phyloP scores from a whole-genome alignment of 2,888 invertebrate species.

The Tenthredo livida region DNA sequence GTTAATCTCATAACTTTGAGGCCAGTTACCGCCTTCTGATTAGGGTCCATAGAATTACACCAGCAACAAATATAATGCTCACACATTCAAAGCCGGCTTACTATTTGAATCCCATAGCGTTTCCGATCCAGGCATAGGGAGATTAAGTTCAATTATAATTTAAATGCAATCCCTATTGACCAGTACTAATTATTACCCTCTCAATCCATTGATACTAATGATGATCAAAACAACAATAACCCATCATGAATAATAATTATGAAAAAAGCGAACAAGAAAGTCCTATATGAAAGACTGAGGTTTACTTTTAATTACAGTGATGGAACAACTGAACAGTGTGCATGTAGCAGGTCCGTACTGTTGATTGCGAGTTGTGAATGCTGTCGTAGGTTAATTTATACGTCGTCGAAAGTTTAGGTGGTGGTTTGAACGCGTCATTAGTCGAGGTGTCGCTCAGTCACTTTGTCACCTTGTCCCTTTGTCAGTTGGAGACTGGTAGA shows the following conservation, averaged over 20 bases:
- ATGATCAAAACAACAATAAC: conserved; percentile 7
- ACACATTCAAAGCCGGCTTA: conserved; percentile 28
- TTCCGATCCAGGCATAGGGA: neutral
- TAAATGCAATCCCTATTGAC: conserved; percentile 17
- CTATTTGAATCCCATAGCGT: neutral
- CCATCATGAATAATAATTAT: neutral
- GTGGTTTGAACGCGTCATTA: conserved; percentile 31
- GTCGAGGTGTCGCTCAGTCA: conserved; percentile 49
- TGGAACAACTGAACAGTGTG: neutral
- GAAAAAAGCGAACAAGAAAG: neutral
- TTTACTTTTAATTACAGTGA: conserved; percentile 4
- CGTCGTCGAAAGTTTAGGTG: conserved; percentile 33
- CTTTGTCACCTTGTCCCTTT: conserved; percentile 43
- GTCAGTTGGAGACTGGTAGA: conserved; percentile 39
- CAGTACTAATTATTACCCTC: conserved; percentile 17
- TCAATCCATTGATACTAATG: conserved; percentile 6
- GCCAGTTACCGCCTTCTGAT: conserved; percentile 33
- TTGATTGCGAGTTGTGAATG: conserved; percentile 29
- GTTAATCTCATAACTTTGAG: conserved; percentile 36
- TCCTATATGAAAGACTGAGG: neutral
- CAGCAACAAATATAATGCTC: conserved; percentile 40
- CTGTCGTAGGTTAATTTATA: conserved; percentile 36
- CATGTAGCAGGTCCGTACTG: neutral
- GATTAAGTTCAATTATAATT: conserved; percentile 26
- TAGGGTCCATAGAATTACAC: conserved; percentile 18